Base-by-base conservation (phyloP, 2,113 vertebrate genomes). In the Hyperopisus bebe region DNA sequence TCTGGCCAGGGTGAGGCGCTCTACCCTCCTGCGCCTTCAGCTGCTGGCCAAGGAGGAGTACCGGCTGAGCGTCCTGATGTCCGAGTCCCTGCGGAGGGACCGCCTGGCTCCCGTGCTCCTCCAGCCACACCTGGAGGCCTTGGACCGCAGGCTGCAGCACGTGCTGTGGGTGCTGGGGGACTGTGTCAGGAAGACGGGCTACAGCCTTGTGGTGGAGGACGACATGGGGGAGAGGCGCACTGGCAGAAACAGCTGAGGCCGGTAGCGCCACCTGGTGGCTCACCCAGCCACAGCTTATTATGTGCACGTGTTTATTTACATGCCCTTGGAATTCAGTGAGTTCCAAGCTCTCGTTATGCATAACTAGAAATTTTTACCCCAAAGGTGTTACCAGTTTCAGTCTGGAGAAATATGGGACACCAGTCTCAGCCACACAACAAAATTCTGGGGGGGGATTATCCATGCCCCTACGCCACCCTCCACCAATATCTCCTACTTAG, bases 1-100 rank as follows among this genome's bases (percentile, higher is more conserved):
- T 66, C 62, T 31, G 10, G 62, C 62, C 92, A 99, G 98, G 95
- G 96, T 99, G 90, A 96, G 96, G 94, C 97, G 97, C 91, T 98
- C 98, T 35, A 99, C 98, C 84, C 97, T 99, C 94, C 95, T 98
- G 92, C 97, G 97, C 77, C 95, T 99, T 91, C 98, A 99, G 95
- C 92, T 99, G 77, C 94, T 99, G 95, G 98, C 98, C 87, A 97
- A 96, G 94, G 98, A 98, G 84, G 98, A 99, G 21, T 97, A 97
- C 95, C 97, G 96, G 92, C 95, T 99, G 93, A 99, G 98, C 8
- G 86, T 91, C 80, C 92, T 99, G 90, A 97, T 99, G 98, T 96
- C 97, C 0, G 98, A 99, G 82, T 98, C 98, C 24, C 95, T 99
- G 90, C 94, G 94, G 47, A 93, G 92, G 91, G 98, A 99, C 94